Percentiles rank a stretch among this genome's conserved stretches.
Evolutionary conservation across 2,888 invertebrate species (phyloP).

Genomic region (Zhuqinia jingwanae): DNA sequence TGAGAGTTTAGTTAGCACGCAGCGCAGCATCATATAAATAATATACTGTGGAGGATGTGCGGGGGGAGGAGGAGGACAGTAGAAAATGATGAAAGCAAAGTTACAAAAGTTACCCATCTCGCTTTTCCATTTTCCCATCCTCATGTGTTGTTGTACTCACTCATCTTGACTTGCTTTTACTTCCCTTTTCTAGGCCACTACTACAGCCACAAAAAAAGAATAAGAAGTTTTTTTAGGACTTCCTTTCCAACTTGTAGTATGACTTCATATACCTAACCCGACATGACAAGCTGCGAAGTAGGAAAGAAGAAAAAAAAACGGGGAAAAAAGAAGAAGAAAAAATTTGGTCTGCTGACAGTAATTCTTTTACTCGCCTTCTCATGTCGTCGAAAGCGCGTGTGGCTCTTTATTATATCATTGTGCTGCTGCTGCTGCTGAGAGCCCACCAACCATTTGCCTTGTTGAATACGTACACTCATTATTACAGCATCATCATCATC

Average conservation of each 20-base stretch:
- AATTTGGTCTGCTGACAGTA: conserved; percentile 52
- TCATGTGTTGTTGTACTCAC: no score
- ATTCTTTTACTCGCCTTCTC: conserved; percentile 28
- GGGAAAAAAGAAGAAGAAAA: conserved; percentile 10
- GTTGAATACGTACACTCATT: no score
- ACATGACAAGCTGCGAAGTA: no score
- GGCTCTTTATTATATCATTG: conserved; percentile 17
- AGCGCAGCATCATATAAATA: background rate
- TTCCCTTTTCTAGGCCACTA: conserved; percentile 48
- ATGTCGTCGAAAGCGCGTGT: conserved; percentile 24
- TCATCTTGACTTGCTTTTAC: conserved; percentile 50
- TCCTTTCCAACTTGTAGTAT: background rate
- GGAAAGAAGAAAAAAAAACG: background rate
- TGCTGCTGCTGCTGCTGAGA: no score
- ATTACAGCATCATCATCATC: no score
- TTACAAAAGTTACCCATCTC: no score
- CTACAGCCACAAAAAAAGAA: no score
- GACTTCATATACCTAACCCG: conserved; percentile 5
- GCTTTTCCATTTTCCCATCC: conserved; percentile 49
- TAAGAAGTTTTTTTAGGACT: conserved; percentile 1
- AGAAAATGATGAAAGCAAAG: conserved; percentile 62
- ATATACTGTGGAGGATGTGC: no score
- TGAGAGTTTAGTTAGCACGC: conserved; percentile 35
- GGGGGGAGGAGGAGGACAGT: background rate
- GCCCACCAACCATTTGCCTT: conserved; percentile 3